A percentile compares a stretch with the other conserved stretches of the same genome.
Conservation (phyloP, 1,140 invertebrate species). For the Drosophila littoralis region DNA sequence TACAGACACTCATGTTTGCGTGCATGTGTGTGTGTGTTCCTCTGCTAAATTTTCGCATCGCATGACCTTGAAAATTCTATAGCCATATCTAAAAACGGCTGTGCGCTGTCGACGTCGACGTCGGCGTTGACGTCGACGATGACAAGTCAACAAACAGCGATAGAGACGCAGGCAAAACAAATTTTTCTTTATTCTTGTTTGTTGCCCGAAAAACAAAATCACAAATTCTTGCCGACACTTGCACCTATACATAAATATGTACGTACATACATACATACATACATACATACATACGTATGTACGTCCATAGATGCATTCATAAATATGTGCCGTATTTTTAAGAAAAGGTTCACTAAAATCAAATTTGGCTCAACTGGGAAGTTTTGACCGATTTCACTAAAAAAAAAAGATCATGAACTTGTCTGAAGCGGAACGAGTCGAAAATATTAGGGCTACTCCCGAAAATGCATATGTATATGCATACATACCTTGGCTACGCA, state of each 20-base stretch:
- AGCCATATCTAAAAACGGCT: slow-evolving; percentile 27
- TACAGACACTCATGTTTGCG: not conserved
- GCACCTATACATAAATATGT: slow-evolving; percentile 1
- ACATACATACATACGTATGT: not conserved
- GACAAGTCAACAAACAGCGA: slow-evolving; percentile 41
- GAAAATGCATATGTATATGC: too few relatives aligned
- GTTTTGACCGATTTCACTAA: not conserved
- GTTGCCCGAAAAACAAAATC: slow-evolving; percentile 14
- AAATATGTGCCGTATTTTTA: not conserved
- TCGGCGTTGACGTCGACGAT: slow-evolving; percentile 1
- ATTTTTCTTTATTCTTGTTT: slow-evolving; percentile 32
- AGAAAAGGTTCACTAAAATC: not conserved
- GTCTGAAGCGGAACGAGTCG: too few relatives aligned
- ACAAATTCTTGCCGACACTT: slow-evolving; percentile 26
- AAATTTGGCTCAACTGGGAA: not conserved
- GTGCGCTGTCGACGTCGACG: slow-evolving; percentile 8
- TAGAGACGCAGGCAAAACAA: slow-evolving; percentile 1
- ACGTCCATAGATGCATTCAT: too few relatives aligned
- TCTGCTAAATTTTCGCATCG: slow-evolving; percentile 35
- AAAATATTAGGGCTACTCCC: too few relatives aligned
- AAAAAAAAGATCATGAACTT: too few relatives aligned
- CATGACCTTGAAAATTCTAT: slow-evolving; percentile 43
- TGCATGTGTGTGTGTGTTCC: slow-evolving; percentile 4
- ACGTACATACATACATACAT: not conserved
- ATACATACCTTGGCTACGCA: too few relatives aligned